phyloP scores from a whole-genome alignment of 2,888 invertebrate species.

The Hydriomena furcata region DNA sequence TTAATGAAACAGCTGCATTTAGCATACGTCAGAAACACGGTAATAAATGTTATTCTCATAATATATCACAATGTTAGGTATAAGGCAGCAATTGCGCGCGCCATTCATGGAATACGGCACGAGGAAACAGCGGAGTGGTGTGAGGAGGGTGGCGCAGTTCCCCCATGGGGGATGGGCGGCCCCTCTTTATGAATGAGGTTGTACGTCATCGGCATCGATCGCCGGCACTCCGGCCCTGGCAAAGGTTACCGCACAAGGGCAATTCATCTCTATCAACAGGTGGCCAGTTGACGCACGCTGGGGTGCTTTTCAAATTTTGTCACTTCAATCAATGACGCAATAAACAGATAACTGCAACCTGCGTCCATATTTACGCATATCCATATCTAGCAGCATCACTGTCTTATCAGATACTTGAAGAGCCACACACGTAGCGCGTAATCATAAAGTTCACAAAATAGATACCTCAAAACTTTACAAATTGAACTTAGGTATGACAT shows the following conservation, averaged over 20 bases:
- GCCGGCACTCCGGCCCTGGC: constrained; percentile 48
- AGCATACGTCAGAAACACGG: constrained; percentile 17
- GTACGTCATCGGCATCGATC: constrained; percentile 79
- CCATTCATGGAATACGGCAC: constrained; percentile 67
- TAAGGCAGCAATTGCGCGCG: constrained; percentile 56
- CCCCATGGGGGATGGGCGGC: constrained; percentile 47
- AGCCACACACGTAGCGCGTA: constrained; percentile 26
- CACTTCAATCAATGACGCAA: constrained; percentile 60
- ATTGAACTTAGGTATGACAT: neutral
- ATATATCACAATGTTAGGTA: constrained; percentile 40
- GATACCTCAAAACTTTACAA: neutral
- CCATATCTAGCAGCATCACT: constrained; percentile 34
- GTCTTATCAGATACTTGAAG: constrained; percentile 12
- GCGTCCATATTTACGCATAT: constrained; percentile 31
- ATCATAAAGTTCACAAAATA: constrained; percentile 29
- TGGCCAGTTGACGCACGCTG: constrained; percentile 67
- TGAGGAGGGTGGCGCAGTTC: constrained; percentile 42
- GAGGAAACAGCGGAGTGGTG: constrained; percentile 45
- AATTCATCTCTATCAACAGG: constrained; percentile 69
- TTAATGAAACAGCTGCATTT: neutral
- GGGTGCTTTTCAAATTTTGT: constrained; percentile 55
- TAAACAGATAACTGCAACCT: constrained; percentile 29
- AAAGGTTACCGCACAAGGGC: constrained; percentile 76
- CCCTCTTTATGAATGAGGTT: constrained; percentile 79
- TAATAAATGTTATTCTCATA: constrained; percentile 33